Conservation (phyloP, 2,888 invertebrate species). For the Torymus auratus region DNA sequence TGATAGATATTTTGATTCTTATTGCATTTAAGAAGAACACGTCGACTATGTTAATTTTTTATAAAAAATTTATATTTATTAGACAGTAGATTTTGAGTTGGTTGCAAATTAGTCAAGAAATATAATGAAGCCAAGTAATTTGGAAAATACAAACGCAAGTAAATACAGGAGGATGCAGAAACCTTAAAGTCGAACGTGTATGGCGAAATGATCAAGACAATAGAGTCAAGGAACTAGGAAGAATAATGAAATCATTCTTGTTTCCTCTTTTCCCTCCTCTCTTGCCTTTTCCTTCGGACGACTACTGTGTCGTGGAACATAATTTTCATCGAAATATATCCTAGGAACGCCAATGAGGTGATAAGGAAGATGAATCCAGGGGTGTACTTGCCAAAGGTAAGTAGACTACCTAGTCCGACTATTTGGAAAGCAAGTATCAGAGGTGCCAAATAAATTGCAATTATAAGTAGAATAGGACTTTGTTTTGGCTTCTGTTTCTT, state of each 20-base stretch:
- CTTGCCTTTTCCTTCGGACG: slow-evolving; percentile 60
- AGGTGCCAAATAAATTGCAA: slow-evolving; percentile 70
- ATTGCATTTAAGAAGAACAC: too few species aligned
- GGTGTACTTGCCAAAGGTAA: slow-evolving; percentile 69
- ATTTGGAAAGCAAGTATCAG: slow-evolving; percentile 68
- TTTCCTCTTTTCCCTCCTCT: slow-evolving; percentile 65
- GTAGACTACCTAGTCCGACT: slow-evolving; percentile 66
- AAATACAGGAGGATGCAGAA: slow-evolving; percentile 28
- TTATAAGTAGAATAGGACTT: slow-evolving; percentile 63
- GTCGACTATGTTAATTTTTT: too few species aligned
- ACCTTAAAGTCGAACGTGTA: slow-evolving; percentile 25
- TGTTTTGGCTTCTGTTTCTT: slow-evolving; percentile 64
- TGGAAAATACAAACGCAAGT: slow-evolving; percentile 15
- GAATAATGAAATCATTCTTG: slow-evolving; percentile 40
- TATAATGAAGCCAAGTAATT: slow-evolving; percentile 21
- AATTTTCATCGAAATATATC: slow-evolving; percentile 69
- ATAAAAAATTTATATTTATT: too few species aligned
- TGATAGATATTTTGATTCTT: too few species aligned
- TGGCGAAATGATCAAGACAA: slow-evolving; percentile 20
- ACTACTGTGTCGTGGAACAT: slow-evolving; percentile 65
- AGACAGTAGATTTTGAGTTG: too few species aligned
- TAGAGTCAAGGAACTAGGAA: not conserved
- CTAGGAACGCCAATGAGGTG: slow-evolving; percentile 69
- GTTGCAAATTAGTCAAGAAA: slow-evolving; percentile 34
- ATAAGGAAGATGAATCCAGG: slow-evolving; percentile 73